These are phyloP conservation scores for Rhyzopertha dominica DNA, from an alignment of 1,140 invertebrate genomes.

Conservation along the genomic window DNA sequence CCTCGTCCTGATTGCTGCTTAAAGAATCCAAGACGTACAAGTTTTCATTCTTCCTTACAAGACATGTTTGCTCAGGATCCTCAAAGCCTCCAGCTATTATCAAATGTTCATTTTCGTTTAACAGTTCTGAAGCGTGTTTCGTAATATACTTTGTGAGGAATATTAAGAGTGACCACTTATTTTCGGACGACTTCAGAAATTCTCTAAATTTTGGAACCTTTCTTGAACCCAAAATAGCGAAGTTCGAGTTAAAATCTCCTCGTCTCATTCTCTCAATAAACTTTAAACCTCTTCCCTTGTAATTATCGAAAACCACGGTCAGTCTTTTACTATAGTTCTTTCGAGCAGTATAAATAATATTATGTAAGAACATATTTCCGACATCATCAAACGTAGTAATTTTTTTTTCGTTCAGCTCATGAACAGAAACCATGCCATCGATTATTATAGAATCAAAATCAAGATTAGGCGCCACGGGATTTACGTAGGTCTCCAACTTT, in stretches of 20 bases:
- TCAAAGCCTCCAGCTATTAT: constrained; percentile 9
- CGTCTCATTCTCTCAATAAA: constrained; percentile 9
- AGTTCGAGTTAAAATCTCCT: constrained; percentile 2
- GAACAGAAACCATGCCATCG: constrained; percentile 14
- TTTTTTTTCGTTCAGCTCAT: constrained; percentile 12
- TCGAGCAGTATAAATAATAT: constrained; percentile 12
- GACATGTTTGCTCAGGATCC: constrained; percentile 2
- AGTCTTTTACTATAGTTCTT: constrained; percentile 6
- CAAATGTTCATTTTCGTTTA: constrained; percentile 11
- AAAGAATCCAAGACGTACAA: constrained; percentile 1
- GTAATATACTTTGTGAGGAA: background rate
- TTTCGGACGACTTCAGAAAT: background rate
- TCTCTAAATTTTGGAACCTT: background rate
- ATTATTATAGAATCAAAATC: constrained; percentile 9
- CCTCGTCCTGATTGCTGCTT: constrained; percentile 11
- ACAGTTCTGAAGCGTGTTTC: background rate
- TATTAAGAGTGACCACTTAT: constrained; percentile 4
- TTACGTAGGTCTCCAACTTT: constrained; percentile 6
- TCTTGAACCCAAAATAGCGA: background rate
- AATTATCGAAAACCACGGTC: constrained; percentile 12
- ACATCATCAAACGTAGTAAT: constrained; percentile 12
- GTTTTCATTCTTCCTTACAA: constrained; percentile 10
- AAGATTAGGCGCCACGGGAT: background rate
- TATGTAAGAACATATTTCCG: constrained; percentile 9
- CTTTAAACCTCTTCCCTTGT: constrained; percentile 13